Evolutionary conservation across 2,113 vertebrate genomes (phyloP).

Genomic region (Aythya baeri): DNA sequence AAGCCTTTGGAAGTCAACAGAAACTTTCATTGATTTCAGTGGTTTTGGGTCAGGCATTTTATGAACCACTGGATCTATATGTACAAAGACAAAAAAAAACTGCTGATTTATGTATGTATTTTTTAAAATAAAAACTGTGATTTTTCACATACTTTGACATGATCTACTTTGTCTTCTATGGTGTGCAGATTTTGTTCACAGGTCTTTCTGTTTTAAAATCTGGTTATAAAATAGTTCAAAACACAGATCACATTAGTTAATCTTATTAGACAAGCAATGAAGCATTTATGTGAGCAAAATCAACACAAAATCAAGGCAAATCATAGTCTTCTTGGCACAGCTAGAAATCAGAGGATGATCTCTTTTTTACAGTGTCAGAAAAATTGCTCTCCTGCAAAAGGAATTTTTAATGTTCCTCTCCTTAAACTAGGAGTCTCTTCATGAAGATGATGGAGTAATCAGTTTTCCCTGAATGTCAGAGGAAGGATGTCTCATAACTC

Average conservation of each 20-base stretch:
- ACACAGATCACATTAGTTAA: background rate
- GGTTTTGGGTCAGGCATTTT: background rate
- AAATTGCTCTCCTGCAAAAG: background rate
- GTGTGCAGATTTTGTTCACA: background rate
- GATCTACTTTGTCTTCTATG: background rate
- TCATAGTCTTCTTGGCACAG: background rate
- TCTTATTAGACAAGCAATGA: background rate
- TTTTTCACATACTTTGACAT: background rate
- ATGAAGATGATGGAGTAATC: background rate
- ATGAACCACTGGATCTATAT: background rate
- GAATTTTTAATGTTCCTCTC: background rate
- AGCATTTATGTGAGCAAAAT: background rate
- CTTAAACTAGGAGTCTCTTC: background rate
- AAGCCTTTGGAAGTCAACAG: slow-evolving; percentile 39
- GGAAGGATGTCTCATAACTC: background rate
- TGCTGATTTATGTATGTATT: background rate
- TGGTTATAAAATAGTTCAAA: background rate
- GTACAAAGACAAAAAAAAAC: background rate
- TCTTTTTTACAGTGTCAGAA: background rate
- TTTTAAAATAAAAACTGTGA: background rate
- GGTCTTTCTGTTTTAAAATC: background rate
- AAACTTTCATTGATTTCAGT: slow-evolving; percentile 37
- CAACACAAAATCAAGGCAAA: background rate
- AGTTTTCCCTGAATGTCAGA: background rate
- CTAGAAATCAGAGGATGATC: background rate